These are phyloP conservation scores for Phorcus lineatus DNA, from an alignment of 2,888 invertebrate species.

Conservation along the genomic window DNA sequence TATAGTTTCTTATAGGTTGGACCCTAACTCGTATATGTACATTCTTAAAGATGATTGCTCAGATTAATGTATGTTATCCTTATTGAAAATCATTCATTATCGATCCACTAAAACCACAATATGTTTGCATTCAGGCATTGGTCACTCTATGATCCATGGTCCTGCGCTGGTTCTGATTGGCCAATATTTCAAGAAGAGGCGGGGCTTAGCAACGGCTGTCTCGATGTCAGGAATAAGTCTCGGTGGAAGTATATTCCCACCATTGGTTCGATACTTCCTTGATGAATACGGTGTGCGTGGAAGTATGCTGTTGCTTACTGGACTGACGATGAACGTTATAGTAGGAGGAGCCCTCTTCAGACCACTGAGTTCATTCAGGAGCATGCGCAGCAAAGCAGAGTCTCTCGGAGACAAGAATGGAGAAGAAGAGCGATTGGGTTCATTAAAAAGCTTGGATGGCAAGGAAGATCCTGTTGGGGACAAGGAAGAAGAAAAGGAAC, in stretches of 20 bases:
- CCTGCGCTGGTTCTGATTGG: neutral
- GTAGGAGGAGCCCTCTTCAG: neutral
- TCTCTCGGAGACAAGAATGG: too few relatives aligned
- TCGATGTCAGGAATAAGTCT: conserved; percentile 2
- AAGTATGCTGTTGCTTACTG: neutral
- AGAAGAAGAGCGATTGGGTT: too few relatives aligned
- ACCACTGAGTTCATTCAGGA: neutral
- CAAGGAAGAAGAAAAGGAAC: too few relatives aligned
- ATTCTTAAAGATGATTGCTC: too few relatives aligned
- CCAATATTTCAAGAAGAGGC: conserved; percentile 3
- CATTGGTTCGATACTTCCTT: neutral
- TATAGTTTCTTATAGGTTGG: too few relatives aligned
- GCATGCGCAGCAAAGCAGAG: too few relatives aligned
- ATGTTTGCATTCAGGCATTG: neutral
- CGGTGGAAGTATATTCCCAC: neutral
- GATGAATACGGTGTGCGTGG: neutral
- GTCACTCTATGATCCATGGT: neutral
- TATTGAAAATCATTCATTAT: neutral
- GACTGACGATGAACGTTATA: neutral
- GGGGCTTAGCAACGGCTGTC: neutral
- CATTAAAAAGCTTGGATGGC: too few relatives aligned
- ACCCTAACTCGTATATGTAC: too few relatives aligned
- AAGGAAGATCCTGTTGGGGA: too few relatives aligned
- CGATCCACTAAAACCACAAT: neutral
- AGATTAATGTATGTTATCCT: neutral